Evolutionary conservation across 2,888 invertebrate genomes (phyloP).

Genomic region (Stramonita haemastoma): DNA sequence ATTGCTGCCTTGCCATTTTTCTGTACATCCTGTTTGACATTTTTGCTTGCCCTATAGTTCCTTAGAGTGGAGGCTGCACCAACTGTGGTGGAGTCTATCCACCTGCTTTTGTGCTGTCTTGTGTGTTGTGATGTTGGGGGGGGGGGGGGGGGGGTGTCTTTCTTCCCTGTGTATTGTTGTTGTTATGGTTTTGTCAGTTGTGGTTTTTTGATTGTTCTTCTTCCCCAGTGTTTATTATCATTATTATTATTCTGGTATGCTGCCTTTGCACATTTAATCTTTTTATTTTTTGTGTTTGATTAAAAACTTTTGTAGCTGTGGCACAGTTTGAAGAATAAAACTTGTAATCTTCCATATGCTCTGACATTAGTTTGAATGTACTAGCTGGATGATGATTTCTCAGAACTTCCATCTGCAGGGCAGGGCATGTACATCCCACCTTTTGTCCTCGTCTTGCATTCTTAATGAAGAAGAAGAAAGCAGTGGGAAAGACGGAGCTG

Average conservation of each 20-base stretch:
- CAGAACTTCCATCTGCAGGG: constrained; percentile 13
- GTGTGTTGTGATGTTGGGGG: too few species aligned
- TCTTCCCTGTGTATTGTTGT: background rate
- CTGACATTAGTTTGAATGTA: constrained; percentile 41
- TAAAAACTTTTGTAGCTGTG: constrained; percentile 42
- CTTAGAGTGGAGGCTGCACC: constrained; percentile 34
- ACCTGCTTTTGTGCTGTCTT: constrained; percentile 38
- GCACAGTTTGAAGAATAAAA: constrained; percentile 43
- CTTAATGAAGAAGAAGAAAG: background rate
- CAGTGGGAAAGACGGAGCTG: background rate
- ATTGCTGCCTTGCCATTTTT: constrained; percentile 36
- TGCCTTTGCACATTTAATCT: constrained; percentile 45
- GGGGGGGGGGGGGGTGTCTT: background rate
- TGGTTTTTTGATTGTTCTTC: constrained; percentile 20
- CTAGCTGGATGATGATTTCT: constrained; percentile 28
- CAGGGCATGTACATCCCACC: background rate
- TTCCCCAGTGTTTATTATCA: constrained; percentile 9
- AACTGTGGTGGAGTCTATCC: background rate
- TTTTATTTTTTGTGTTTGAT: constrained; percentile 33
- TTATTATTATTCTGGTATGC: constrained; percentile 39
- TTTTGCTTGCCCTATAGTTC: constrained; percentile 37
- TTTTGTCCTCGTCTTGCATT: background rate
- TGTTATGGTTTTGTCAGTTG: constrained; percentile 28
- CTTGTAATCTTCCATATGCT: constrained; percentile 43
- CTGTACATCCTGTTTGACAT: constrained; percentile 23